phyloP scores from a whole-genome alignment of 2,797 vertebrate species.

The Labeo calbasu region DNA sequence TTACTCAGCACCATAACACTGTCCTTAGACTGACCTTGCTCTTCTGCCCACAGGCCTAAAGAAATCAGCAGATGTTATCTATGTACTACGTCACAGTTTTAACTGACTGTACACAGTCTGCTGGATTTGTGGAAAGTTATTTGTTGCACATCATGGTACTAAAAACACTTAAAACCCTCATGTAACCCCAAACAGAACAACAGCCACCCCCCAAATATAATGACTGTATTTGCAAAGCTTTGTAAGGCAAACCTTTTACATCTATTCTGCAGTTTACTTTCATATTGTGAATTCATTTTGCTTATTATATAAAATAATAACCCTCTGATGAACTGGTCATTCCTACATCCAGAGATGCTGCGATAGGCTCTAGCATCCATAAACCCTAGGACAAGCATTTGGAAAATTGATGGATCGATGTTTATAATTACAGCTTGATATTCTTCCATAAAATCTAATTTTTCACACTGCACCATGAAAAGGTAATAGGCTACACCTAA shows the following conservation, averaged over 20 bases:
- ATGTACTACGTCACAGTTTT: not conserved
- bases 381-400: not conserved
- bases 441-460: constrained; percentile 5
- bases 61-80: constrained; percentile 33
- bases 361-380: too few relatives aligned
- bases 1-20: constrained; percentile 10
- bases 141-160: not conserved
- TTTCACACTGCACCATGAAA: constrained; percentile 14
- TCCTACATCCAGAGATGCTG: not conserved
- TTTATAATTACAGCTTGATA: constrained; percentile 36
- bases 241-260: too few relatives aligned
- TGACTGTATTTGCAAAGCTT: too few relatives aligned
- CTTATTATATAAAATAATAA: not conserved
- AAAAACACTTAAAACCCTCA: not conserved
- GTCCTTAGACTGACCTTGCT: constrained; percentile 43
- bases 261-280: not conserved
- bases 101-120: constrained; percentile 18
- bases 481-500: constrained; percentile 29
- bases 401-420: not conserved
- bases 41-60: constrained; percentile 16
- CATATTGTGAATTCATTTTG: not conserved
- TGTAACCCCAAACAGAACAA: not conserved
- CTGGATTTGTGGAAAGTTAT: constrained; percentile 19
- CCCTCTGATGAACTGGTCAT: not conserved
- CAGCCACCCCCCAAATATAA: too few relatives aligned